These are phyloP conservation scores for Lepidurus packardi DNA, from an alignment of 1,140 invertebrate species.

Conservation along the genomic window DNA sequence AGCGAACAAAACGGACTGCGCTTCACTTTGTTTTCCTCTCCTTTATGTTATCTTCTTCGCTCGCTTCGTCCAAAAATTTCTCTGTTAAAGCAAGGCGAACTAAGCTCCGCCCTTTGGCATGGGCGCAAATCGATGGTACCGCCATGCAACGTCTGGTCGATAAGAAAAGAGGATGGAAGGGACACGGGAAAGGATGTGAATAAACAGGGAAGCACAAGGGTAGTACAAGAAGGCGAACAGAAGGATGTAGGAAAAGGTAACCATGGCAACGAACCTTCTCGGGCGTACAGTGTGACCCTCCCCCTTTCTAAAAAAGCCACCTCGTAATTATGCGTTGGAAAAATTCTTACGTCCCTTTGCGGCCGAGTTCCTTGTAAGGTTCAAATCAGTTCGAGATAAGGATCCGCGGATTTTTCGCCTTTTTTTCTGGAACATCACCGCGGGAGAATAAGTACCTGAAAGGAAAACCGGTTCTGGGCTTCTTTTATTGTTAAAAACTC, in stretches of 20 bases:
- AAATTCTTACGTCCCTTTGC: conserved; percentile 16
- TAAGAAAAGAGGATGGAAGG: background rate
- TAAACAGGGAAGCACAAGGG: too few species aligned
- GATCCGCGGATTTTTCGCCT: background rate
- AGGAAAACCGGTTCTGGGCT: background rate
- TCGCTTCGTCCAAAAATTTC: background rate
- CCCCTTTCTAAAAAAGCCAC: background rate
- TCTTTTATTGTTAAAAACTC: background rate
- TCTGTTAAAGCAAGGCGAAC: background rate
- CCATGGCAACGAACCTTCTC: background rate
- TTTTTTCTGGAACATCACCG: background rate
- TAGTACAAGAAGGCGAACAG: background rate
- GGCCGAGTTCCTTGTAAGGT: background rate
- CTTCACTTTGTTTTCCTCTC: too few species aligned
- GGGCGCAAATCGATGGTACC: background rate
- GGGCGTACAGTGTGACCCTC: background rate
- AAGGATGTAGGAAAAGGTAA: background rate
- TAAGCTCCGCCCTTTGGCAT: background rate
- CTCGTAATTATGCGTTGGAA: conserved; percentile 5
- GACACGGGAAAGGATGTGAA: too few species aligned
- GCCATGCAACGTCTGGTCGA: background rate
- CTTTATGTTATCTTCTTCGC: too few species aligned
- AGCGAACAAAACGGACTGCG: too few species aligned
- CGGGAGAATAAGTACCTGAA: background rate
- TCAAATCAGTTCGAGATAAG: background rate